Percentiles rank a stretch among this genome's conserved stretches.
These are phyloP conservation scores for Myrmecobius fasciatus DNA, from an alignment of 2,113 vertebrate species.

Conservation along the genomic window DNA sequence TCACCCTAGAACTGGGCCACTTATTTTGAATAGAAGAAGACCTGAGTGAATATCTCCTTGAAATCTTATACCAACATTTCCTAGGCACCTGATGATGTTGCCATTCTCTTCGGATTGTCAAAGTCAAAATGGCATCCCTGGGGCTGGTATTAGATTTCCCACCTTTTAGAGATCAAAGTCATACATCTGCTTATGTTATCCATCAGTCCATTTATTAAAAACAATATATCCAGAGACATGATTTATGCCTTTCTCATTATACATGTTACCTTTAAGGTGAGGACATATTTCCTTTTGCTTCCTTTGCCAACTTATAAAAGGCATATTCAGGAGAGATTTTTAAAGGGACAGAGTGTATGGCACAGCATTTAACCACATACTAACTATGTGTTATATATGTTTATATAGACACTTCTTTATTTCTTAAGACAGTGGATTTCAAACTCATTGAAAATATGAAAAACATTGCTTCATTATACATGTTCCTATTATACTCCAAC, in stretches of 20 bases:
- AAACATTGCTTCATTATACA: background rate
- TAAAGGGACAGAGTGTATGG: background rate
- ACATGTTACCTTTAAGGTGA: background rate
- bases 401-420: background rate
- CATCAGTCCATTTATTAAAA: constrained; percentile 49
- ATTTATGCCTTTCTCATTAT: background rate
- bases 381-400: background rate
- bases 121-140: background rate
- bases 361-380: background rate
- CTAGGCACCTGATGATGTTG: constrained; percentile 5
- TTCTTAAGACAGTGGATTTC: background rate
- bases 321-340: background rate
- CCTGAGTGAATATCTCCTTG: background rate
- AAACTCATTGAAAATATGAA: background rate
- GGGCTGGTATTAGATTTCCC: constrained; percentile 58
- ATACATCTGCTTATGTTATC: constrained; percentile 14
- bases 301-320: background rate
- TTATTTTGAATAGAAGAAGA: background rate
- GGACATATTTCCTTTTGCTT: background rate
- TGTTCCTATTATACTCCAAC: background rate
- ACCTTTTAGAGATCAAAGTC: constrained; percentile 64
- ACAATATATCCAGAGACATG: background rate
- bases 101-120: constrained; percentile 44
- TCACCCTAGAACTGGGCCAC: background rate
- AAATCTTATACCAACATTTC: constrained; percentile 64